Base-by-base conservation (phyloP, 2,888 invertebrate genomes). In the Steinernema hermaphroditum region DNA sequence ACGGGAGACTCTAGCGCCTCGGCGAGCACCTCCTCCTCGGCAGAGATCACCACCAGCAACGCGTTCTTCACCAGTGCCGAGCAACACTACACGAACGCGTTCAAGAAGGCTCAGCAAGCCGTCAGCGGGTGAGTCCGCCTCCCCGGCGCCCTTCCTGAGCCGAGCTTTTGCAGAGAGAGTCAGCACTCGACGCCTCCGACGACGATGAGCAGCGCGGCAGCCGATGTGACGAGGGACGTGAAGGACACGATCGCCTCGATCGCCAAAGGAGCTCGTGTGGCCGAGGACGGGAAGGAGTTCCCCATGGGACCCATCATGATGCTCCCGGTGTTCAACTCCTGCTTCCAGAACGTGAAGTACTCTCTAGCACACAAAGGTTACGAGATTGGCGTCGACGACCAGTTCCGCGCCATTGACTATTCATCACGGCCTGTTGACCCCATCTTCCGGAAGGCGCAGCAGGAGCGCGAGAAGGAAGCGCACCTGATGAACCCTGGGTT, bases 281-380 rank as follows among this genome's bases (percentile, higher is more conserved):
- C 62, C 62, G 62, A 62, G 16, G 62, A 62, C 16, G 32, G 16
- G 4, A 62, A 62, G 62, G 62, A 62, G 14, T 62, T 27, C 34
- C 62, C 32, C 6, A 62, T 62, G 8, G 62, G 27, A 6, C 62
- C 62, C 6, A 62, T 62, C 29, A 62, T 62, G 62, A 62, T 62
- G 62, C 62, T 62, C 34, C 62, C 62, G 2, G 62, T 62, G 2
- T 34, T 62, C 62, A 62, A 62, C 34, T 32, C 32, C 29, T 62
- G 27, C 62, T 62, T 62, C 34, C 32, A 62, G 62, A 62, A 62
- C 62, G 62, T 62, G 32, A 62, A 62, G 29, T 62, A 62, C 32
- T 62, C 62, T 8, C 32, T 62, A 1, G 62, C 62, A 32, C 62
- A 62, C 32, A 62, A 62, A 32, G 62, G 62, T 14, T 62, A 62